Conservation (phyloP, 1,140 invertebrate species). For the Hesperophylax magnus region DNA sequence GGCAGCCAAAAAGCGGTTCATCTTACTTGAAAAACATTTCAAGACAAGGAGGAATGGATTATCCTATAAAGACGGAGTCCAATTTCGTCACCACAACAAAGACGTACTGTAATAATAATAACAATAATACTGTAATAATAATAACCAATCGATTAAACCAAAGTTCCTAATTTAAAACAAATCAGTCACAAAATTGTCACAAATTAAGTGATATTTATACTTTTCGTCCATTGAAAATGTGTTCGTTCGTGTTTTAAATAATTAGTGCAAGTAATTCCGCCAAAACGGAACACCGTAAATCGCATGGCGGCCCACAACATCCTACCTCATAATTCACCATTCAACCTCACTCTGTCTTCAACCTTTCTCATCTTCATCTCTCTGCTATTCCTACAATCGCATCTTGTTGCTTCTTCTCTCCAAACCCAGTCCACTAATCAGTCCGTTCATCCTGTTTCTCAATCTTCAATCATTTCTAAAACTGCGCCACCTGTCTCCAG, state of each 20-base stretch:
- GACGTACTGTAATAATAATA: neutral
- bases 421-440: conserved; percentile 38
- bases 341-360: conserved; percentile 53
- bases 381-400: too few species aligned
- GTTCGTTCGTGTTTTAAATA: neutral
- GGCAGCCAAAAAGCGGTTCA: neutral
- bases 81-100: too few species aligned
- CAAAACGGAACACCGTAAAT: conserved; percentile 49
- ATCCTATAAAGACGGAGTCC: neutral
- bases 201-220: too few species aligned
- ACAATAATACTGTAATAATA: neutral
- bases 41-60: neutral
- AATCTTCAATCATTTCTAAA: conserved; percentile 16
- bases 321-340: conserved; percentile 44
- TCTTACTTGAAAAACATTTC: conserved; percentile 6
- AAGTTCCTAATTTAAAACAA: too few species aligned
- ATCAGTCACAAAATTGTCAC: too few species aligned
- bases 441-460: conserved; percentile 25
- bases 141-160: too few species aligned
- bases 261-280: conserved; percentile 35
- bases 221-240: neutral
- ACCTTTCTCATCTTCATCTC: conserved; percentile 40
- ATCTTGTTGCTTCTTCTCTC: conserved; percentile 31
- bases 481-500: conserved; percentile 17
- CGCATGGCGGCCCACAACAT: conserved; percentile 53